Evolutionary conservation across 2,113 vertebrate genomes (phyloP).

Genomic region (Grantiella picta): DNA sequence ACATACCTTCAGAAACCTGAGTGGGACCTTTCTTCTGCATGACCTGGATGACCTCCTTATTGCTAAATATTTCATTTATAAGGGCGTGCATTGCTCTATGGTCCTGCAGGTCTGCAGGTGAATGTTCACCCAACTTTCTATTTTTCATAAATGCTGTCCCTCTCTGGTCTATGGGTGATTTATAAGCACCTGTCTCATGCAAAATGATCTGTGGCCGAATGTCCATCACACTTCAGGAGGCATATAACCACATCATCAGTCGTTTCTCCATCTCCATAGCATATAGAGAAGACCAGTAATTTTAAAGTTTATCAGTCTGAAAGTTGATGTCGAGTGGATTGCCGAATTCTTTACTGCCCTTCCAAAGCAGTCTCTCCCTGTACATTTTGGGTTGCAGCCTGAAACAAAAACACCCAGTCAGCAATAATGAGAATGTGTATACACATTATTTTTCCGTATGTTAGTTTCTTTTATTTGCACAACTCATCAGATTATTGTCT

Average conservation of each 20-base stretch:
- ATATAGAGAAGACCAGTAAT: not conserved
- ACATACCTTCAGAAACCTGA: not conserved
- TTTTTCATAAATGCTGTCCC: not conserved
- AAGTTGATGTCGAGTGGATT: not conserved
- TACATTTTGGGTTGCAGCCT: not conserved
- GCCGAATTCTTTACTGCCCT: not conserved
- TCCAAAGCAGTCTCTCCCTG: not conserved
- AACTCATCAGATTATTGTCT: not conserved
- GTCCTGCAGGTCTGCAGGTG: not conserved
- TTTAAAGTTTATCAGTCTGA: not conserved
- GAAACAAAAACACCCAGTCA: not conserved
- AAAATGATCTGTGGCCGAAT: not conserved
- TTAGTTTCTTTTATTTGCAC: not conserved
- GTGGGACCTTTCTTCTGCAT: not conserved
- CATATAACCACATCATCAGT: not conserved
- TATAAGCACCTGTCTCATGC: not conserved
- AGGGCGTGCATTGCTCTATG: not conserved
- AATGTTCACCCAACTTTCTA: not conserved
- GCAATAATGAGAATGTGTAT: not conserved
- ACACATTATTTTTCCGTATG: not conserved
- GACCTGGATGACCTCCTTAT: not conserved
- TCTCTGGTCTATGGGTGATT: not conserved
- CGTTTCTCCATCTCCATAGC: not conserved
- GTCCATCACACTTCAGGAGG: not conserved
- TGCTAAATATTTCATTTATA: not conserved